A percentile compares a stretch with the other conserved stretches of the same genome.
Evolutionary conservation across 2,797 vertebrate species (phyloP).

Genomic region (Tokudaia muenninki): DNA sequence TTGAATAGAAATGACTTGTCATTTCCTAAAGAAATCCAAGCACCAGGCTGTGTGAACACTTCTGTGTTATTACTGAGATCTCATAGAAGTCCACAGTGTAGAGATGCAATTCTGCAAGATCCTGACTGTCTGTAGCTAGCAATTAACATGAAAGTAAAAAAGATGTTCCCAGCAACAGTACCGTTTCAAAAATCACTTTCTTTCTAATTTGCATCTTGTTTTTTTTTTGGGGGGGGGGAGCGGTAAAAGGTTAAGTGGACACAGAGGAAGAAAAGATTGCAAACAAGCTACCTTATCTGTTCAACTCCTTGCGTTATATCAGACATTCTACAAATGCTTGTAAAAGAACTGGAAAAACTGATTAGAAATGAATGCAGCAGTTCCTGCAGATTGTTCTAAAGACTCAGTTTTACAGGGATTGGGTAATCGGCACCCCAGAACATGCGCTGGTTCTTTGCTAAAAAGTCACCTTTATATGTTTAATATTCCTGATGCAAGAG

Average conservation of each 20-base stretch:
- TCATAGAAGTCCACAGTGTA: background rate
- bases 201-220: constrained; percentile 29
- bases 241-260: background rate
- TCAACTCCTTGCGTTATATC: background rate
- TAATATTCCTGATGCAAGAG: background rate
- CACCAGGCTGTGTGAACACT: background rate
- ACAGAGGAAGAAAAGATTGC: background rate
- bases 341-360: background rate
- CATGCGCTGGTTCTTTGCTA: background rate
- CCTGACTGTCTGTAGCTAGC: background rate
- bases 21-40: background rate
- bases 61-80: background rate
- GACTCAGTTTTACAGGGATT: background rate
- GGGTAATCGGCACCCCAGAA: background rate
- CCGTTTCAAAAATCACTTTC: background rate
- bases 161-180: background rate
- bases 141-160: background rate
- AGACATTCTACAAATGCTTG: background rate
- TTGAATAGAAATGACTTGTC: background rate
- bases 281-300: background rate
- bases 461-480: background rate
- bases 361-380: background rate
- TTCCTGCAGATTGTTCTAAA: background rate
- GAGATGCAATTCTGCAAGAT: background rate
- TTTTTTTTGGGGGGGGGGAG: background rate